Percentiles rank a stretch among this genome's conserved stretches.
phyloP scores from a whole-genome alignment of 2,113 vertebrate genomes.

The Oophaga pumilio region DNA sequence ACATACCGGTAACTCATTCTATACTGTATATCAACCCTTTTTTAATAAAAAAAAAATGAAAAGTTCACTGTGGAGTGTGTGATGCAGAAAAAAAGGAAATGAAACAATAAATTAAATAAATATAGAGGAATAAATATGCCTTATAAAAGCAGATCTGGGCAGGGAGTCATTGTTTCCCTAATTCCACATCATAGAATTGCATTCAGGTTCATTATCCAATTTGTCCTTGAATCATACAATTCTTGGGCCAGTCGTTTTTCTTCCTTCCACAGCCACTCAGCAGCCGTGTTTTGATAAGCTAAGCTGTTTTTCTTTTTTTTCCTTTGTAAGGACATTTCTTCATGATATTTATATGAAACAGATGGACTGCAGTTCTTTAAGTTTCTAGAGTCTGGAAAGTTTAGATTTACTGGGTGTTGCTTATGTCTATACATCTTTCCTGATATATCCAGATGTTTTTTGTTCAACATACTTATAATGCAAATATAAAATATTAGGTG shows the following conservation, averaged over 20 bases:
- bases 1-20: too few relatives aligned
- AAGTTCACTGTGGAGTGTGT: background rate
- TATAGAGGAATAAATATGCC: background rate
- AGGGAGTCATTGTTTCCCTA: background rate
- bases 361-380: background rate
- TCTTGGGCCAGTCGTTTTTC: background rate
- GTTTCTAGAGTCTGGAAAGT: background rate
- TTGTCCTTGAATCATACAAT: background rate
- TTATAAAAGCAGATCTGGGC: background rate
- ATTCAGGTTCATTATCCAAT: constrained; percentile 11
- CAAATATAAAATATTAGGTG: background rate
- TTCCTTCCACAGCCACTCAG: constrained; percentile 8
- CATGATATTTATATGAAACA: constrained; percentile 14
- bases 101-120: background rate
- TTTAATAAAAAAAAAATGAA: background rate
- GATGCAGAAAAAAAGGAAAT: background rate
- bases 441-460: constrained; percentile 4
- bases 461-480: background rate
- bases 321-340: constrained; percentile 24
- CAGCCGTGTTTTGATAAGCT: constrained; percentile 13
- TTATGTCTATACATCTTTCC: constrained; percentile 16
- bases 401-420: constrained; percentile 24
- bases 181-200: constrained; percentile 4
- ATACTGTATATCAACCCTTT: too few relatives aligned
- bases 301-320: constrained; percentile 9